phyloP scores from a whole-genome alignment of 2,888 invertebrate species.

The Gortyna flavago region DNA sequence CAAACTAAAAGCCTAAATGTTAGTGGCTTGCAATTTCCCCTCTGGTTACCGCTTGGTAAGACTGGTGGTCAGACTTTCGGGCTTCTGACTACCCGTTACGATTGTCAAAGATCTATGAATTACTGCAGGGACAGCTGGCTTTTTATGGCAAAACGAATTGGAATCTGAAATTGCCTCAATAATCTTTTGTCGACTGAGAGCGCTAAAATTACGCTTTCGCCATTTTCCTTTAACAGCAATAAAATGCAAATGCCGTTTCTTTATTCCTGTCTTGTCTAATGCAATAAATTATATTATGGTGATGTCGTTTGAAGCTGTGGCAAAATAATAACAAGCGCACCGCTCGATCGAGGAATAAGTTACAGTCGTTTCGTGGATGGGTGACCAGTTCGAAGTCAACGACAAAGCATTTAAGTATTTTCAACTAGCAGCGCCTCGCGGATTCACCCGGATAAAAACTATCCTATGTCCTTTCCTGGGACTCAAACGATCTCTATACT shows the following conservation, averaged over 20 bases:
- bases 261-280: background rate
- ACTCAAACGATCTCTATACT: too few species aligned
- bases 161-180: conserved; percentile 17
- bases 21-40: too few species aligned
- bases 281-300: conserved; percentile 14
- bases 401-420: too few species aligned
- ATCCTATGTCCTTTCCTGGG: too few species aligned
- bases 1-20: too few species aligned
- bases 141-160: background rate
- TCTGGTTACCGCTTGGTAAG: too few species aligned
- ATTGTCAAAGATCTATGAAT: background rate
- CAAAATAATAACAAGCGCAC: background rate
- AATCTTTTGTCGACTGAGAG: conserved; percentile 4
- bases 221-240: background rate
- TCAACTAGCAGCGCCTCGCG: too few species aligned
- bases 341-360: background rate
- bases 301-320: background rate
- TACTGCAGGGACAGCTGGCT: background rate
- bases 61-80: background rate
- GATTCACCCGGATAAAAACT: too few species aligned
- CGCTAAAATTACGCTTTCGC: conserved; percentile 3
- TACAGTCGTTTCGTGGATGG: too few species aligned
- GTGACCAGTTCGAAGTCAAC: too few species aligned
- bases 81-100: background rate
- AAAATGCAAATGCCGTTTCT: background rate